phyloP scores from a whole-genome alignment of 64 coral and sea anemone genomes.

The Montipora efflorescens region DNA sequence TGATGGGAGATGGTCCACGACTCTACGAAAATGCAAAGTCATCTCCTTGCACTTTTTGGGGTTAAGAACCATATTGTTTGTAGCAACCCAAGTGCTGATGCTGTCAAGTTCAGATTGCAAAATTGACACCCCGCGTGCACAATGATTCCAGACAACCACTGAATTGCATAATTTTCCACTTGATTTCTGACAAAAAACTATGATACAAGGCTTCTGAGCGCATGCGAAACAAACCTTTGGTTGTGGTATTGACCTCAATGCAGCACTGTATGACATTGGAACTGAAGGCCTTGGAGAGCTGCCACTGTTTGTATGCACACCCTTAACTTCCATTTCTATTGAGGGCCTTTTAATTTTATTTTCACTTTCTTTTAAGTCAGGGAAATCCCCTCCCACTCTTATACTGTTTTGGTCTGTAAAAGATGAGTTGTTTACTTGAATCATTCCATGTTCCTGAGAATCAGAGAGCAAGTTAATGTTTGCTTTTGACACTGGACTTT shows the following conservation, averaged over 20 bases:
- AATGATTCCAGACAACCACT: too few relatives aligned
- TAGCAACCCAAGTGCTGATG: too few relatives aligned
- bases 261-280: constrained; percentile 72
- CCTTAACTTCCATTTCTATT: background rate
- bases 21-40: too few relatives aligned
- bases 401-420: background rate
- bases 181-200: too few relatives aligned
- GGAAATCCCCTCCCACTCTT: constrained; percentile 40
- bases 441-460: background rate
- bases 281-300: constrained; percentile 19
- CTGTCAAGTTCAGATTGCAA: too few relatives aligned
- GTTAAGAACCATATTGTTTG: too few relatives aligned
- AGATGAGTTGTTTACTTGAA: background rate
- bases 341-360: background rate
- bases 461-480: background rate
- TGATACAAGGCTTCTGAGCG: too few relatives aligned
- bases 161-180: too few relatives aligned
- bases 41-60: too few relatives aligned
- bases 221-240: constrained; percentile 19
- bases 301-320: background rate
- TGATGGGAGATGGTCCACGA: too few relatives aligned
- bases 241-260: constrained; percentile 24
- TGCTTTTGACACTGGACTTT: background rate
- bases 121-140: too few relatives aligned
- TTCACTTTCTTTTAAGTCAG: constrained; percentile 21